Conservation (phyloP, 2,888 invertebrate species). For the Diloba caeruleocephala region DNA sequence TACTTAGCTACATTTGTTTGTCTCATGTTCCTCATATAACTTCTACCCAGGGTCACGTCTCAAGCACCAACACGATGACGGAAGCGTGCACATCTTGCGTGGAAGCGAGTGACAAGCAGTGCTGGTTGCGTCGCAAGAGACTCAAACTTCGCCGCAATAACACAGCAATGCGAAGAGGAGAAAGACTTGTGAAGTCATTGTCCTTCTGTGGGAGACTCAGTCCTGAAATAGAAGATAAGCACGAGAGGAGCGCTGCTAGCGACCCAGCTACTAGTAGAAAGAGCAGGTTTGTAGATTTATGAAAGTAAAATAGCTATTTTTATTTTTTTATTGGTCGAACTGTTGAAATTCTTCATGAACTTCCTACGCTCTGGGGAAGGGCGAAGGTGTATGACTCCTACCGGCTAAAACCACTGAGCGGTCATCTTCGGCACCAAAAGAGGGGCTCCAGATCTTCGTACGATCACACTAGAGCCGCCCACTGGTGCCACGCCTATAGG, state of each 20-base stretch:
- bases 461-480: no score
- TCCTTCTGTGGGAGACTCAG: conserved; percentile 92
- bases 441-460: no score
- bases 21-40: background rate
- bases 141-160: conserved; percentile 75
- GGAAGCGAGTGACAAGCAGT: conserved; percentile 83
- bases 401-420: no score
- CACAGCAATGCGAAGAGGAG: conserved; percentile 70
- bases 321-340: no score
- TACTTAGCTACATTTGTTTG: no score
- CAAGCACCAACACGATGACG: conserved; percentile 87
- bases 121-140: conserved; percentile 81
- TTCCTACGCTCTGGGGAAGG: no score
- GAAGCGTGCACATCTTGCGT: conserved; percentile 87
- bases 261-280: conserved; percentile 90
- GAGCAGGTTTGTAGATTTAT: conserved; percentile 77
- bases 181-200: conserved; percentile 92
- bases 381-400: no score
- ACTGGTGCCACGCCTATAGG: no score
- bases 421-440: no score
- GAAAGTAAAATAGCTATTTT: no score
- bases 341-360: no score
- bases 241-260: conserved; percentile 90
- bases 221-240: conserved; percentile 88
- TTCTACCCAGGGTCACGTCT: conserved; percentile 79